Evolutionary conservation across 2,797 vertebrate genomes (phyloP).

Genomic region (Chromobotia macracanthus): DNA sequence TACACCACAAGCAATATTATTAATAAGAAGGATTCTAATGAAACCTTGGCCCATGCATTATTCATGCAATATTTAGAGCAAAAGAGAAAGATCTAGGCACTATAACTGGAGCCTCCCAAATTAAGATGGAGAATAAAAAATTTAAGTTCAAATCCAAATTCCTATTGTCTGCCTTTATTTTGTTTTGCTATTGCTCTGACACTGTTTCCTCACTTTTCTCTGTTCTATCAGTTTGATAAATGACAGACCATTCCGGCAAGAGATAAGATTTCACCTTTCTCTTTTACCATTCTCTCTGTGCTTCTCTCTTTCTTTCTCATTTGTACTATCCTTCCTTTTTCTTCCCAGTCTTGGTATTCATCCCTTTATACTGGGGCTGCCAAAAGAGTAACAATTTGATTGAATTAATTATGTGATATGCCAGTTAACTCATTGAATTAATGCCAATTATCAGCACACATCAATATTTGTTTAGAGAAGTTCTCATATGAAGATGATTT

Average conservation of each 20-base stretch:
- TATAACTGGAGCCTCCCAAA: conserved; percentile 40
- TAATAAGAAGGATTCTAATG: conserved; percentile 76
- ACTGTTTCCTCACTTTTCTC: conserved; percentile 55
- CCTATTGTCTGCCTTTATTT: conserved; percentile 52
- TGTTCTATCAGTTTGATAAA: conserved; percentile 77
- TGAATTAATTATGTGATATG: background rate
- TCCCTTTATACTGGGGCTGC: conserved; percentile 30
- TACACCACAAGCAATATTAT: conserved; percentile 74
- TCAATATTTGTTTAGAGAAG: too few relatives aligned
- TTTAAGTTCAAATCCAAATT: conserved; percentile 53
- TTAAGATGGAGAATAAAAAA: conserved; percentile 44
- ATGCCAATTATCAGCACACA: too few relatives aligned
- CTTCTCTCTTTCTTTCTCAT: conserved; percentile 1
- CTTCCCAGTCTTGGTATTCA: conserved; percentile 14
- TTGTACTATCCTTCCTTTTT: conserved; percentile 6
- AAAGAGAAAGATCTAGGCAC: conserved; percentile 67
- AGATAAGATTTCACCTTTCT: conserved; percentile 73
- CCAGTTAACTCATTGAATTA: background rate
- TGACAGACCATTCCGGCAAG: conserved; percentile 75
- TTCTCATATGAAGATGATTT: too few relatives aligned
- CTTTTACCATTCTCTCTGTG: conserved; percentile 53
- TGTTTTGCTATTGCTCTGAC: conserved; percentile 39
- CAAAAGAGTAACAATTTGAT: background rate
- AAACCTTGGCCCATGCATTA: conserved; percentile 78
- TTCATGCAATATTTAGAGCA: conserved; percentile 74